These are phyloP conservation scores for Phoeniculus purpureus DNA, from an alignment of 2,797 vertebrate genomes.

Conservation along the genomic window DNA sequence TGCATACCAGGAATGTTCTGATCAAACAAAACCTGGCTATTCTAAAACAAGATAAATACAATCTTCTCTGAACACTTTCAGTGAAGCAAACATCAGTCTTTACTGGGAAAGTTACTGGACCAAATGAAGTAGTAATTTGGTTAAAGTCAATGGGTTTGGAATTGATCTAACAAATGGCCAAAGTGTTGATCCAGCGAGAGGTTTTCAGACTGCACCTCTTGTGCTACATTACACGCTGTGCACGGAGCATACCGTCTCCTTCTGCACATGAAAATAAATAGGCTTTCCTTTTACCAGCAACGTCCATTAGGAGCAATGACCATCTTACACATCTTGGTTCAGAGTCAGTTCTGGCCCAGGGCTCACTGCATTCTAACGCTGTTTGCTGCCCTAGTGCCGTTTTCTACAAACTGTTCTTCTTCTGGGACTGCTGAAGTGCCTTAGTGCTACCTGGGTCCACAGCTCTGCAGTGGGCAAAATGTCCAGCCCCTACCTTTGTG, in stretches of 20 bases:
- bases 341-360: not conserved
- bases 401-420: not conserved
- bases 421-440: not conserved
- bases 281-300: not conserved
- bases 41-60: not conserved
- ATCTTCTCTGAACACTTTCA: not conserved
- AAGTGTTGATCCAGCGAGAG: not conserved
- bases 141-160: not conserved
- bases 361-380: not conserved
- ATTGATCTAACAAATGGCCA: not conserved
- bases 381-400: not conserved
- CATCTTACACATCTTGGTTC: rapidly evolving
- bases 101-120: not conserved
- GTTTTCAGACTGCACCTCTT: not conserved
- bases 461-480: not conserved
- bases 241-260: not conserved
- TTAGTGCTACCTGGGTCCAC: not conserved
- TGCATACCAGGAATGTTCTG: not conserved
- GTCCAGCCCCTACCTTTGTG: not conserved
- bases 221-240: not conserved
- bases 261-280: not conserved
- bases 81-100: not conserved
- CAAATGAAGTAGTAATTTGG: not conserved
- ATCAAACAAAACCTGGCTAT: not conserved
- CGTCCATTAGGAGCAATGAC: not conserved